Base-by-base conservation (phyloP, 2,888 invertebrate species). In the Kryphioiulus occultus region DNA sequence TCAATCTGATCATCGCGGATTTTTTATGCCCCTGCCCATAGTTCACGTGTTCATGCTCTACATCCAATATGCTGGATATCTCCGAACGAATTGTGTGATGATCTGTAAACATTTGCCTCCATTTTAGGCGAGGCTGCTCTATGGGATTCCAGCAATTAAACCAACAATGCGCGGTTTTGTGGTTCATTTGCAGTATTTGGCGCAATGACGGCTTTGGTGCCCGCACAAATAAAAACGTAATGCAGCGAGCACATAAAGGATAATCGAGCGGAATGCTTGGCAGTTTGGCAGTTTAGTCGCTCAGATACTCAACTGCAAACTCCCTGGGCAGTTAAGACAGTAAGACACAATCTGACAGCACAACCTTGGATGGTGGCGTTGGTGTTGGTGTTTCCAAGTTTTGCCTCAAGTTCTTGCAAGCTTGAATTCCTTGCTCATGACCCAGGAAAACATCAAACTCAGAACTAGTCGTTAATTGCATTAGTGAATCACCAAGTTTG, bases 101-200 rank as follows among this genome's bases (percentile, higher is more conserved):
- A 78, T 78, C 78, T 78, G 78, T 78, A 78, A 78, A 78, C 30
- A 30, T 78, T 30, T 30, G 78, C 78, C 17, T 78, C 22, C 59
- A 7, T 59, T 59, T 59, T 59, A 59, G 59, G 59, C 59, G 59
- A 59, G 59, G 59, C 22, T 59, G 17, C 53, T n/a, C n/a, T n/a
- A n/a, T n/a, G 22, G n/a, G n/a, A 22, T 44, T 44, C 44, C 22
- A 59, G 22, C 78, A 78, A 78, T 30, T 30, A 30, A 3, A 30
- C 15, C 26, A 30, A 78, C 78, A 78, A 78, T 78, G 22, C 30
- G 30, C 5, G 2, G 26, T 30, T 12, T 78, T 30, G 26, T 78
- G 78, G 30, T 30, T 30, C 26, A 30, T 15, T 78, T 26, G 15
- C 15, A 30, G 2, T 15, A 26, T 7, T 30, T 9, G 17, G 19